Evolutionary conservation across 2,888 invertebrate genomes (phyloP).

Genomic region (Thymelicus lineola): DNA sequence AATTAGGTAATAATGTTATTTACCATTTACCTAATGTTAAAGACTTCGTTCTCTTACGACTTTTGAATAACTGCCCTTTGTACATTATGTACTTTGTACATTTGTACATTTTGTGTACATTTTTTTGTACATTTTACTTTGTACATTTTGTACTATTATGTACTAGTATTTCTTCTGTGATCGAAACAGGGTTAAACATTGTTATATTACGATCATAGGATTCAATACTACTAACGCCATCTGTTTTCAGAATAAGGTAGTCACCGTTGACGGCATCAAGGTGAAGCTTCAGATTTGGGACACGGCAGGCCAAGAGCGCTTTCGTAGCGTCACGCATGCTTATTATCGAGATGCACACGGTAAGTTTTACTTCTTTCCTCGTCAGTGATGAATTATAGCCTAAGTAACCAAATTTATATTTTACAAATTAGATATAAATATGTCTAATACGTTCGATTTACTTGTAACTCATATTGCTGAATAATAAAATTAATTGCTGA

Average conservation of each 20-base stretch:
- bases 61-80: not conserved
- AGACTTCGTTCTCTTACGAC: slow-evolving; percentile 18
- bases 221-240: slow-evolving; percentile 68
- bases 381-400: not conserved
- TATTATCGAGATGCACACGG: slow-evolving; percentile 98
- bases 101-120: no score
- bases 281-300: slow-evolving; percentile 99
- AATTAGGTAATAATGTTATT: no score
- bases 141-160: no score
- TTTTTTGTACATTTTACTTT: no score
- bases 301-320: slow-evolving; percentile 97
- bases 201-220: not conserved
- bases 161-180: no score
- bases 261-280: slow-evolving; percentile 91
- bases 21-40: not conserved
- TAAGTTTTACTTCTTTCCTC: slow-evolving; percentile 55
- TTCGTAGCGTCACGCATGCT: slow-evolving; percentile 96
- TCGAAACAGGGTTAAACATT: no score
- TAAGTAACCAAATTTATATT: no score
- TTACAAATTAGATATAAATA: no score
- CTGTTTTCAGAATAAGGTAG: slow-evolving; percentile 91
- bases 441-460: no score
- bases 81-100: no score
- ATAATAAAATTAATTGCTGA: not conserved
- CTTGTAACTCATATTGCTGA: no score